A percentile compares a stretch with the other conserved stretches of the same genome.
phyloP scores from a whole-genome alignment of 2,113 vertebrate genomes.

The Erythrocercus mccallii region DNA sequence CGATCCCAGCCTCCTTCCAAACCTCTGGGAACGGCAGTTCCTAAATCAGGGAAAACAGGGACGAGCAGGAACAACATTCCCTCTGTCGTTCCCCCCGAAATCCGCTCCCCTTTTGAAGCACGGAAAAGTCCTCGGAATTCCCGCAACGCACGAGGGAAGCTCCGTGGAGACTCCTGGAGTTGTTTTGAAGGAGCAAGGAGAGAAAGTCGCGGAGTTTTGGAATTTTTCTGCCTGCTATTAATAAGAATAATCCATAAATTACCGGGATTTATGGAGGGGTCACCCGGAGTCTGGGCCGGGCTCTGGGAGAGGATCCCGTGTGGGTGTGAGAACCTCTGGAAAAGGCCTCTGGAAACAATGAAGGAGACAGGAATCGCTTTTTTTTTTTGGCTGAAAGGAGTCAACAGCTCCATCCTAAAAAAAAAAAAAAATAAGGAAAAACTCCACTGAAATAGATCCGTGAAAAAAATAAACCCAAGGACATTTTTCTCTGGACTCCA shows the following conservation, averaged over 20 bases:
- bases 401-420: neutral
- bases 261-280: neutral
- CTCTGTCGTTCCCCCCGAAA: neutral
- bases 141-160: fast-evolving
- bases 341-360: neutral
- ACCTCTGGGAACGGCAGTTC: neutral
- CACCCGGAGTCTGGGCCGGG: neutral
- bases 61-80: neutral
- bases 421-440: neutral
- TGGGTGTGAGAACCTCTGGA: neutral
- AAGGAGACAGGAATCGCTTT: neutral
- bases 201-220: neutral
- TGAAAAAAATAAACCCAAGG: neutral
- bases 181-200: neutral
- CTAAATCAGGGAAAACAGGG: neutral
- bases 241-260: neutral
- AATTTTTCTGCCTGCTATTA: neutral
- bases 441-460: neutral
- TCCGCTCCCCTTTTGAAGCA: neutral
- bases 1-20: neutral
- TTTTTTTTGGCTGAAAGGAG: neutral
- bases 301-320: neutral
- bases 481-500: neutral
- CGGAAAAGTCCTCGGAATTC: neutral
- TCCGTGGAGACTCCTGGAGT: neutral